Conservation (phyloP, 2,888 invertebrate genomes). For the Acanthacorydalis orientalis region DNA sequence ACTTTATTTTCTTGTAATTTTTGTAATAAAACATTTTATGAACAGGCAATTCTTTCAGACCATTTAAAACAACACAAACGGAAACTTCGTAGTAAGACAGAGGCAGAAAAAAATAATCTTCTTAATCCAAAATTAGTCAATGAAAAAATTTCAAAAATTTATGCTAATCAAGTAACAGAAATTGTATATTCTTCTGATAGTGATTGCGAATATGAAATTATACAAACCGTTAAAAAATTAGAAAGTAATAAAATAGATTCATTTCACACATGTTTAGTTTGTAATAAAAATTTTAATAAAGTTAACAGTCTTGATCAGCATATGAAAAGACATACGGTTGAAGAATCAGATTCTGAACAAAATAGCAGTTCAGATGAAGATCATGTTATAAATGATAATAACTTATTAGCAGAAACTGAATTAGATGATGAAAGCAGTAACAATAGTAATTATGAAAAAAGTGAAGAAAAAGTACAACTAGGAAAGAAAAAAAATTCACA, state of each 20-base stretch:
- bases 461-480: conserved; percentile 1
- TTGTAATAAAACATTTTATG: conserved; percentile 7
- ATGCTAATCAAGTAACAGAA: conserved; percentile 7
- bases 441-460: neutral
- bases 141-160: conserved; percentile 9
- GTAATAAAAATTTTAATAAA: conserved; percentile 9
- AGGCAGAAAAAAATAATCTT: neutral
- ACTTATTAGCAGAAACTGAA: neutral
- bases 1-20: conserved; percentile 6
- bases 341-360: conserved; percentile 1
- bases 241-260: conserved; percentile 4
- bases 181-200: conserved; percentile 10
- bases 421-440: neutral
- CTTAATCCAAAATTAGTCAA: neutral
- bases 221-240: conserved; percentile 9
- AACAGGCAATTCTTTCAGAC: conserved; percentile 2
- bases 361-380: neutral
- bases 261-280: conserved; percentile 7
- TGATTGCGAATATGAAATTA: conserved; percentile 11
- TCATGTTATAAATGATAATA: neutral
- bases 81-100: neutral
- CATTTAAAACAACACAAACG: conserved; percentile 7
- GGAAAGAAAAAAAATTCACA: neutral
- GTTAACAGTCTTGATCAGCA: conserved; percentile 5
- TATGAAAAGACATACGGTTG: neutral